Conservation (phyloP, 1,140 invertebrate genomes). For the Achroia grisella region DNA sequence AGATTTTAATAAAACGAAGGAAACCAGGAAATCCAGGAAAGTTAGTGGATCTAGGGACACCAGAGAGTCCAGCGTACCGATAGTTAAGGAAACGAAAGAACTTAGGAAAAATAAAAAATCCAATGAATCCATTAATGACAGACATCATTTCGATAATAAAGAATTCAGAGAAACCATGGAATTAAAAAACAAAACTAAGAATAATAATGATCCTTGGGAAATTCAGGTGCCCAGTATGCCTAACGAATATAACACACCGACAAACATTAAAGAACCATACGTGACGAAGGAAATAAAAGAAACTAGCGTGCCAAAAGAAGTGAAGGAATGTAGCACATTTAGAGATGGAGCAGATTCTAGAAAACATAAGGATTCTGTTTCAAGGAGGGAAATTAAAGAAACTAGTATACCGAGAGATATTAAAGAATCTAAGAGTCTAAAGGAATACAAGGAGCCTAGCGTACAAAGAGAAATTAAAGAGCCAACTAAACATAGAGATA, state of each 20-base stretch:
- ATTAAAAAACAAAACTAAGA: too few relatives aligned
- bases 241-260: background rate
- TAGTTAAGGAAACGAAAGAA: background rate
- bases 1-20: slow-evolving; percentile 10
- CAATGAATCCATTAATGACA: too few relatives aligned
- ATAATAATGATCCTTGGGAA: too few relatives aligned
- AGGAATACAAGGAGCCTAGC: background rate
- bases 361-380: background rate
- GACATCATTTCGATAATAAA: too few relatives aligned
- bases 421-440: background rate
- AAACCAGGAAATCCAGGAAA: slow-evolving; percentile 13
- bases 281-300: background rate
- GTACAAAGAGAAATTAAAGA: background rate
- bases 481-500: too few relatives aligned
- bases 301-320: background rate
- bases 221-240: too few relatives aligned
- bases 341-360: background rate
- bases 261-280: background rate
- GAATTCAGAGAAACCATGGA: too few relatives aligned
- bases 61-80: background rate
- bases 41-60: slow-evolving; percentile 6
- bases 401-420: background rate
- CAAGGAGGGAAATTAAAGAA: background rate
- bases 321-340: background rate
- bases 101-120: too few relatives aligned